Evolutionary conservation across 2,888 invertebrate species (phyloP), one percentile per base, ranked within the genome.

Genomic region (Chamaedrilus cognettii): DNA sequence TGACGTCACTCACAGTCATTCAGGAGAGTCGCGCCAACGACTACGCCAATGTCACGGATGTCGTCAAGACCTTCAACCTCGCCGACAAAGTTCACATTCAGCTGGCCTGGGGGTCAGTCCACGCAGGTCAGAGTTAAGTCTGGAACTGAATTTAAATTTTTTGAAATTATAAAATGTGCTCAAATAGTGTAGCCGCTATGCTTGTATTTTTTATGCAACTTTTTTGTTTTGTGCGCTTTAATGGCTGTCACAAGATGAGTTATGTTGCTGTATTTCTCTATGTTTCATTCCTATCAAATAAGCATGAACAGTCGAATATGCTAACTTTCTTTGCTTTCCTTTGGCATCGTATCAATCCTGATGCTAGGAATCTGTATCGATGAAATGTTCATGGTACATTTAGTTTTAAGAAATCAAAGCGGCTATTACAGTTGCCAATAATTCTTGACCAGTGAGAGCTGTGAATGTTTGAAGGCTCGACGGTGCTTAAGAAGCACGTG

Each of bases 41-140:
- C 33, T 58, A 58, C 58, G 19, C 1, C 7, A 32, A 58, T n/a
- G 58, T 58, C 33, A 32, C 32, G 0, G 2, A 32, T 31, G 11
- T 4, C 28, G 19, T 58, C 58, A 58, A 58, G 15, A 58, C 58
- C 2, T 58, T 58, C 7, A 23, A 58, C 33, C 58, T 58, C 3
- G 2, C 58, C 1, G 2, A 58, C 23, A 1, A 58, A 23, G 23
- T 58, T 7, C 34, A 28, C 3, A 58, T 58, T 26, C 58, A 58
- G 33, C 32, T 58, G 7, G 58, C 7, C 19, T 58, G 58, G 58
- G 58, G 58, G 1, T 26, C 15, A 30, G 31, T 58, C 58, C 34
- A 32, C 58, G 23, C 32, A 58, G 58, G 58, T 58, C 23, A 28
- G 57, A n/a, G 15, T n/a, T 28, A 57, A n/a, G n/a, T 4, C 26